Evolutionary conservation across 2,113 vertebrate species (phyloP).

Genomic region (Bubo blakistoni): DNA sequence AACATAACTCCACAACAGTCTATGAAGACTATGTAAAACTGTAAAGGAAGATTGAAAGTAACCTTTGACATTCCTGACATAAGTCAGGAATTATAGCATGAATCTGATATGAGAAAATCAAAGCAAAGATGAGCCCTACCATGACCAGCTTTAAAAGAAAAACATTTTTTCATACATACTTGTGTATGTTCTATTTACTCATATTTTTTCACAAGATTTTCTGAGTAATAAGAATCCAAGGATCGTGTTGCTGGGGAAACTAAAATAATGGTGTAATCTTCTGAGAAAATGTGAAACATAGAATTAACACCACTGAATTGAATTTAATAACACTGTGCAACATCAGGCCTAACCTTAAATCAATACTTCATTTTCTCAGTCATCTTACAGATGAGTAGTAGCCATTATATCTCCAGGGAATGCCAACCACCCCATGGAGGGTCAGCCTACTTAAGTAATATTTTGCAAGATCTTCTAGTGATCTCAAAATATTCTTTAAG

Average conservation of each 20-base stretch:
- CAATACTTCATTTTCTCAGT: constrained; percentile 77
- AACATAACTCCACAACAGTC: not conserved
- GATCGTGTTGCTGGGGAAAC: constrained; percentile 1
- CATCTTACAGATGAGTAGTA: constrained; percentile 23
- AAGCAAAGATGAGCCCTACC: not conserved
- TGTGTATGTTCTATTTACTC: not conserved
- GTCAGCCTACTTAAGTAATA: not conserved
- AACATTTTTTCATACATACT: rapidly evolving
- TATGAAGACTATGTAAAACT: not conserved
- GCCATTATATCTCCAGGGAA: constrained; percentile 38
- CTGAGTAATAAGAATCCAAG: not conserved
- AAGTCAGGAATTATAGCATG: not conserved
- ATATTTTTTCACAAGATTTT: constrained; percentile 13
- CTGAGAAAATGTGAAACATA: constrained; percentile 50
- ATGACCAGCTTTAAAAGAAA: not conserved
- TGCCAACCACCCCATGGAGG: not conserved
- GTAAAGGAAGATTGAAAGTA: not conserved
- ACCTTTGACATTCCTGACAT: not conserved
- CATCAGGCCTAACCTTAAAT: constrained; percentile 57
- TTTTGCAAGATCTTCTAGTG: constrained; percentile 25
- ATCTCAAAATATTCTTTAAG: constrained; percentile 16
- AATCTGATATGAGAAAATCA: not conserved
- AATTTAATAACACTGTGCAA: constrained; percentile 65
- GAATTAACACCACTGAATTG: constrained; percentile 69
- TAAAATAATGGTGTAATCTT: constrained; percentile 62